These are phyloP conservation scores for Lepidocolaptes lacrymiger DNA, from an alignment of 2,797 vertebrate species.

Conservation along the genomic window DNA sequence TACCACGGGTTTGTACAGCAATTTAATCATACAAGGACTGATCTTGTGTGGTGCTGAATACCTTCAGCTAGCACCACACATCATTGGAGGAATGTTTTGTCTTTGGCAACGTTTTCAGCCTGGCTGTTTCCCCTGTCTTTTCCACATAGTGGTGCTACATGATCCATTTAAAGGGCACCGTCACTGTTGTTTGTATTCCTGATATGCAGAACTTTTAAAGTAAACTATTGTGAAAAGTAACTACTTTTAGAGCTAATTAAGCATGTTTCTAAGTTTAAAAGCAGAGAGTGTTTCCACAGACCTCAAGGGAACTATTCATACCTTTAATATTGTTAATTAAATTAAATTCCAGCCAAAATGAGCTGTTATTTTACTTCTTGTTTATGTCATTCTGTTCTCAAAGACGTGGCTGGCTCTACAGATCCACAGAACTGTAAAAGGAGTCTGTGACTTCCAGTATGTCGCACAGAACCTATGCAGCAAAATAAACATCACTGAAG, in stretches of 20 bases:
- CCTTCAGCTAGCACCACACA: constrained; percentile 3
- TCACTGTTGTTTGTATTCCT: neutral
- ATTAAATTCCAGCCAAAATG: neutral
- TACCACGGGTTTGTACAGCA: constrained; percentile 10
- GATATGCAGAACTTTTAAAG: neutral
- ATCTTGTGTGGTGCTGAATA: constrained; percentile 44
- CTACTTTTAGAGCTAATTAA: neutral
- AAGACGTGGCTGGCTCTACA: neutral
- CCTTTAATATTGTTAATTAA: neutral
- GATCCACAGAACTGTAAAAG: neutral
- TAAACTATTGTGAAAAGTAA: neutral
- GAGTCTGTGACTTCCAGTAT: neutral
- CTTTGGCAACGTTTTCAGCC: constrained; percentile 30
- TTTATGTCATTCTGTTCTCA: neutral
- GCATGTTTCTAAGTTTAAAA: neutral
- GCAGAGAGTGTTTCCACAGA: neutral
- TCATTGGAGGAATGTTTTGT: constrained; percentile 45
- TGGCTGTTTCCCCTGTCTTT: constrained; percentile 17
- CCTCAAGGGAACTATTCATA: neutral
- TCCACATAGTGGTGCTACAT: neutral
- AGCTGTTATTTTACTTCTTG: neutral
- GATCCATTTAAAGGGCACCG: neutral
- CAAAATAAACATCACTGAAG: neutral
- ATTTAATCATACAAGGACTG: constrained; percentile 34
- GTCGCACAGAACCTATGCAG: neutral